Evolutionary conservation across 2,113 vertebrate species (phyloP).

Genomic region (Silurus glanis): DNA sequence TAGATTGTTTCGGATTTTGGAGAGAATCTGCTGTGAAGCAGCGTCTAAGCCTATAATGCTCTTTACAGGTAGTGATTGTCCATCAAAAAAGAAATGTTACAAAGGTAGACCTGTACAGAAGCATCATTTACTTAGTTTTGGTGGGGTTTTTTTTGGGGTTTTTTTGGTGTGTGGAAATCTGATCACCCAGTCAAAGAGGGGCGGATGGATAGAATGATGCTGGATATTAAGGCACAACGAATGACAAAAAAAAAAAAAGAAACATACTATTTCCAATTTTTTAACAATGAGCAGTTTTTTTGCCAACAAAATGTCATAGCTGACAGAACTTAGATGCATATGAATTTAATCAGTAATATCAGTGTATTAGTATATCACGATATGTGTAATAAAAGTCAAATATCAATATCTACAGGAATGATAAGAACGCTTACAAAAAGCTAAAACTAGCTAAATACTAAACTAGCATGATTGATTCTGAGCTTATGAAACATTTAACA

Average conservation of each 20-base stretch:
- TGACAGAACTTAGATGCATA: neutral
- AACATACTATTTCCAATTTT: neutral
- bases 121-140: slow-evolving; percentile 23
- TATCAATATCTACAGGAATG: neutral
- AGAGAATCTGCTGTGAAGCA: slow-evolving; percentile 52
- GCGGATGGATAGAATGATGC: slow-evolving; percentile 16
- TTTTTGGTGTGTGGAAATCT: slow-evolving; percentile 48
- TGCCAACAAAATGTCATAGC: neutral
- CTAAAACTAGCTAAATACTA: too few species aligned
- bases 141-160: slow-evolving; percentile 8
- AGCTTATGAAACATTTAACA: neutral
- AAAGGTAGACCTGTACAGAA: slow-evolving; percentile 6
- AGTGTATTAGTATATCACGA: neutral
- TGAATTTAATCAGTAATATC: neutral
- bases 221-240: slow-evolving; percentile 32
- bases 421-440: neutral
- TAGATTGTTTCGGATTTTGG: slow-evolving; percentile 51
- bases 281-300: neutral
- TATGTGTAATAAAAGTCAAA: neutral
- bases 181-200: slow-evolving; percentile 32
- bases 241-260: slow-evolving; percentile 31
- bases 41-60: slow-evolving; percentile 46
- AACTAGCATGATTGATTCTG: neutral
- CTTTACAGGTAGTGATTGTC: slow-evolving; percentile 56
- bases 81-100: slow-evolving; percentile 60